Evolutionary conservation across 1,140 invertebrate genomes (phyloP).

Genomic region (Pararge aegeria): DNA sequence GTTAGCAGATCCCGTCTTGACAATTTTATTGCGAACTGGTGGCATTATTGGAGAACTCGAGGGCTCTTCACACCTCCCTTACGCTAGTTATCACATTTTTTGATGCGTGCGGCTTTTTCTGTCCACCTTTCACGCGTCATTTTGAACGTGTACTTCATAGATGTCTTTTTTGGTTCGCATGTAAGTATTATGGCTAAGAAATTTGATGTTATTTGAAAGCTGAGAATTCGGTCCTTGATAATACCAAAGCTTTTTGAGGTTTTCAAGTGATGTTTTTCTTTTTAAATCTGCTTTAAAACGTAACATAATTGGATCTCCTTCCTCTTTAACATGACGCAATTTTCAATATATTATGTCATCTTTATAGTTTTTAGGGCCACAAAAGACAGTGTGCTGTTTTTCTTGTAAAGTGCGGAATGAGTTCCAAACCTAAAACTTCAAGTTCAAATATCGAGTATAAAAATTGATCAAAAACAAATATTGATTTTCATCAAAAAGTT

Average conservation of each 20-base stretch:
- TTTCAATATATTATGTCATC: too few species aligned
- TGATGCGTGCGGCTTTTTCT: slow-evolving; percentile 60
- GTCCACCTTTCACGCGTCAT: slow-evolving; percentile 42
- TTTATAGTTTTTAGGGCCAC: too few species aligned
- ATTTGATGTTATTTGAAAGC: neutral
- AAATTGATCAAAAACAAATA: too few species aligned
- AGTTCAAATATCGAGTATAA: too few species aligned
- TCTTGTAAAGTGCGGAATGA: too few species aligned
- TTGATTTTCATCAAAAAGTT: too few species aligned
- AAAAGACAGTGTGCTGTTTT: too few species aligned
- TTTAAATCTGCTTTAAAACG: too few species aligned
- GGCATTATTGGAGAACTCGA: slow-evolving; percentile 56
- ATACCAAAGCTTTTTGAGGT: neutral
- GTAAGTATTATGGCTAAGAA: neutral
- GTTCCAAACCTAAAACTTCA: too few species aligned
- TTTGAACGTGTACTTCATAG: slow-evolving; percentile 31
- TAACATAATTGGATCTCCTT: too few species aligned
- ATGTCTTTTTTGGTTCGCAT: slow-evolving; percentile 5
- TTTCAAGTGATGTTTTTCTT: too few species aligned
- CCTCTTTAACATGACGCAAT: too few species aligned
- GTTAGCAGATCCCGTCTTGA: slow-evolving; percentile 68
- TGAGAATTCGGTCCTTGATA: neutral
- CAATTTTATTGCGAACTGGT: slow-evolving; percentile 68
- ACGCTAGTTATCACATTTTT: slow-evolving; percentile 74
- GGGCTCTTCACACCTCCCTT: slow-evolving; percentile 61